Conservation (phyloP, 2,797 vertebrate species). For the Eupleurogrammus muticus region DNA sequence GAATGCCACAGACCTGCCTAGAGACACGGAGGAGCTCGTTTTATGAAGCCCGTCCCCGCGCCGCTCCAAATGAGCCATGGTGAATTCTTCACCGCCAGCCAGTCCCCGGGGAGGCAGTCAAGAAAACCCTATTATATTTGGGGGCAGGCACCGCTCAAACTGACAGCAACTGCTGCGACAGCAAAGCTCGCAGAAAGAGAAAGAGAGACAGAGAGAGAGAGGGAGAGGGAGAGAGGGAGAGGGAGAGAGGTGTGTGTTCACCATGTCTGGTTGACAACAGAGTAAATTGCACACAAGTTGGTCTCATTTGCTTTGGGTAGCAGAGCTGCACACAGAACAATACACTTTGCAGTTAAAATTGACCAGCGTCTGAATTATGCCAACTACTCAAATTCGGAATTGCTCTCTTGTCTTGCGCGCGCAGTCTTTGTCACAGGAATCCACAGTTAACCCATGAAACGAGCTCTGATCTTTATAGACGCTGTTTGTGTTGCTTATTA, state of each 20-base stretch:
- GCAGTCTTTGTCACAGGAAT: constrained; percentile 9
- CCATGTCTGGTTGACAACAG: constrained; percentile 69
- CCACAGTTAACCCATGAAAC: constrained; percentile 16
- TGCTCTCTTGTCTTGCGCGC: constrained; percentile 22
- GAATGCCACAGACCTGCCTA: constrained; percentile 75
- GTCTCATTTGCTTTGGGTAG: constrained; percentile 68
- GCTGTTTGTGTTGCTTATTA: constrained; percentile 2
- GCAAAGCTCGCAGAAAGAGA: constrained; percentile 69
- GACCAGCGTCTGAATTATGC: constrained; percentile 34
- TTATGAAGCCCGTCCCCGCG: constrained; percentile 75
- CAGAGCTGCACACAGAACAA: constrained; percentile 44
- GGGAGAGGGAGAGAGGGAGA: no score
- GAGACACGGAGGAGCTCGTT: constrained; percentile 77
- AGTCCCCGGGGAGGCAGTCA: constrained; percentile 79
- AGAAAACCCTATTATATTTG: constrained; percentile 87
- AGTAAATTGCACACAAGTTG: constrained; percentile 71
- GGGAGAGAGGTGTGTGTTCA: constrained; percentile 63
- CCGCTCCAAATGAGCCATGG: constrained; percentile 80
- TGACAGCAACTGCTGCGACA: constrained; percentile 86
- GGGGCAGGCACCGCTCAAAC: constrained; percentile 83
- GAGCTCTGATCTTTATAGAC: background rate
- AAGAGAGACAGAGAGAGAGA: constrained; percentile 42
- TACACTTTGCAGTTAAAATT: constrained; percentile 44
- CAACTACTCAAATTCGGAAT: constrained; percentile 30
- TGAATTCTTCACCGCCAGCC: constrained; percentile 83